Evolutionary conservation across 1,140 invertebrate species (phyloP).

Genomic region (Epicauta chinensis): DNA sequence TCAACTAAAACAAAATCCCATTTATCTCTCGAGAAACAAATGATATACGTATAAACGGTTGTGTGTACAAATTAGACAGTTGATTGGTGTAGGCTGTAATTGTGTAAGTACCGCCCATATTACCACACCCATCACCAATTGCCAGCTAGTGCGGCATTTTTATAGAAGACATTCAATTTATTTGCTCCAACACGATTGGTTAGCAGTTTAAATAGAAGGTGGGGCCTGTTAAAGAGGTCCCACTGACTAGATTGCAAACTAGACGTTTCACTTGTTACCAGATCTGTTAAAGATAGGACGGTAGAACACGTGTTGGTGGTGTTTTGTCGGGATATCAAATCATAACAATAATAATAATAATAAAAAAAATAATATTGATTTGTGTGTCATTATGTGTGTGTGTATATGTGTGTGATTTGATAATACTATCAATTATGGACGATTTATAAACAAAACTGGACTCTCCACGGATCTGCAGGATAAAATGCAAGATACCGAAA

Average conservation of each 20-base stretch:
- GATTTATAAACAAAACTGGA: no score
- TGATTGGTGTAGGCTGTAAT: conserved; percentile 28
- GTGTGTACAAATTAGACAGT: conserved; percentile 34
- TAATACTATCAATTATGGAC: no score
- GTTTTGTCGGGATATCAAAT: background rate
- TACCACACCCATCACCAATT: conserved; percentile 30
- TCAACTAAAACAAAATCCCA: conserved; percentile 40
- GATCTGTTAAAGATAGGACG: conserved; percentile 38
- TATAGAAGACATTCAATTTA: conserved; percentile 25
- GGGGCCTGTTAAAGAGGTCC: conserved; percentile 21
- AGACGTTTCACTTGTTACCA: conserved; percentile 38
- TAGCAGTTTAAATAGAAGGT: conserved; percentile 13
- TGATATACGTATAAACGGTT: conserved; percentile 31
- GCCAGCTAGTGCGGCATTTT: conserved; percentile 16
- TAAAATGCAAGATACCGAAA: conserved; percentile 41
- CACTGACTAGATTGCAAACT: conserved; percentile 27
- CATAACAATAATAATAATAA: no score
- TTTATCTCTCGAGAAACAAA: conserved; percentile 39
- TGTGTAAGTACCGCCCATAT: conserved; percentile 19
- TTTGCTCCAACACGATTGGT: conserved; percentile 22
- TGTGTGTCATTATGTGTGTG: no score
- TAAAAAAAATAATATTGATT: no score
- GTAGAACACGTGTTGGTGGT: conserved; percentile 26
- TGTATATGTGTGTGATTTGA: no score
- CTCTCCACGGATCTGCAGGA: no score